Percentiles rank a stretch among this genome's conserved stretches.
Evolutionary conservation across 2,797 vertebrate genomes (phyloP).

Genomic region (Parauchenoglanis punctatus): DNA sequence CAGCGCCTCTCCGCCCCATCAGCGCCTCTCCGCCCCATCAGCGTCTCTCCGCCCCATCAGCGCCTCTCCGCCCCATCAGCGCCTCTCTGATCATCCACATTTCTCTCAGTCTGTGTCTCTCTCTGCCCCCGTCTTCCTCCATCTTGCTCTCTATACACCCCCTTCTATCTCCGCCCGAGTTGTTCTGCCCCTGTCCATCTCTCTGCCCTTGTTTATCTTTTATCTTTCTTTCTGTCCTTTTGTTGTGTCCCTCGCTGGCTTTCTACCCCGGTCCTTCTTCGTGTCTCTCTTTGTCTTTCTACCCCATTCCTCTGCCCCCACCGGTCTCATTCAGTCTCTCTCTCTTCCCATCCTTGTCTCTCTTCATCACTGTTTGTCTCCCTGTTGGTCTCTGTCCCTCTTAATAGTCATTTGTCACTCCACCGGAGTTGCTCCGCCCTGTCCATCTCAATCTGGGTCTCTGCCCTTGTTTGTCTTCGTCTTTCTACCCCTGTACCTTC

Average conservation of each 20-base stretch:
- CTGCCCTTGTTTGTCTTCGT: too few relatives aligned
- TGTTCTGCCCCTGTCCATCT: not conserved
- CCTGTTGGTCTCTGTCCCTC: too few relatives aligned
- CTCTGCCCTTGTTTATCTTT: not conserved
- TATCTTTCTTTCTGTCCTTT: too few relatives aligned
- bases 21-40: too few relatives aligned
- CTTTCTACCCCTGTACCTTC: not conserved
- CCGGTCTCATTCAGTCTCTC: not conserved
- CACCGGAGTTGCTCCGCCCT: too few relatives aligned
- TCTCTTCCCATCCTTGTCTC: not conserved
- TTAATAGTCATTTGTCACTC: too few relatives aligned
- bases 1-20: too few relatives aligned
- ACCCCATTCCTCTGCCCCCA: not conserved
- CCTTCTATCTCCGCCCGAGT: not conserved
- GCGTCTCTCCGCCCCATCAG: too few relatives aligned
- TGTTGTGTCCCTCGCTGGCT: too few relatives aligned
- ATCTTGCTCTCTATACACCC: not conserved
- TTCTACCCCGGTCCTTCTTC: not conserved
- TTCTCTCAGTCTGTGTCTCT: not conserved
- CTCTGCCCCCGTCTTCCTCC: not conserved
- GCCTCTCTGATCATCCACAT: too few relatives aligned
- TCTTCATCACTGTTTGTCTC: not conserved
- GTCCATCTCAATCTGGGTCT: too few relatives aligned
- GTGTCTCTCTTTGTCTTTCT: not conserved
- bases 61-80: too few relatives aligned